These are phyloP conservation scores for Microctenopoma stevenorrisi DNA, from an alignment of 2,797 vertebrate genomes.

Conservation along the genomic window DNA sequence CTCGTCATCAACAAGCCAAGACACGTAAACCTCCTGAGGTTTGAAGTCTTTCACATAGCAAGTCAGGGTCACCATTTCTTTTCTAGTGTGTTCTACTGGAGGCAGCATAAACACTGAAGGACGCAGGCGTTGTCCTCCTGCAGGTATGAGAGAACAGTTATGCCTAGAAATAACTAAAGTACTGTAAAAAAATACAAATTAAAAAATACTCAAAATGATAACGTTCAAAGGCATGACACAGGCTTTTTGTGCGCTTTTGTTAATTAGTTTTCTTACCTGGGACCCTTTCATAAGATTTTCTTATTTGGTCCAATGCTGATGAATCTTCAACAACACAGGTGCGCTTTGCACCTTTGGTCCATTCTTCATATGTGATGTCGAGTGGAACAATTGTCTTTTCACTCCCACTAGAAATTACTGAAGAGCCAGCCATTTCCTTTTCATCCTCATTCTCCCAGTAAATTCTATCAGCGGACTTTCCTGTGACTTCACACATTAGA, in stretches of 20 bases:
- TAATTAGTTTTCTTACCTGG: constrained; percentile 61
- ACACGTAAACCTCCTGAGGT: constrained; percentile 73
- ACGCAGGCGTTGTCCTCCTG: constrained; percentile 26
- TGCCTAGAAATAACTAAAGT: not conserved
- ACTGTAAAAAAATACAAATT: not conserved
- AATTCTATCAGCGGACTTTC: rapidly evolving
- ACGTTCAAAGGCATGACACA: not conserved
- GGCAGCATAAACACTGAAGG: constrained; percentile 78
- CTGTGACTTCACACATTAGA: constrained; percentile 38
- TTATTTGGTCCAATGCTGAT: rapidly evolving
- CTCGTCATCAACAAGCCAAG: constrained; percentile 80
- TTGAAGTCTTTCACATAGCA: constrained; percentile 82
- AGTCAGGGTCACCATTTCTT: constrained; percentile 69
- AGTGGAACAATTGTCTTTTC: rapidly evolving
- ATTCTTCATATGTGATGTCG: constrained; percentile 59
- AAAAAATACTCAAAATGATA: no score
- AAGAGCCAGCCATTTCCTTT: rapidly evolving
- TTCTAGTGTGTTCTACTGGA: constrained; percentile 60
- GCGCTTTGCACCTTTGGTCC: constrained; percentile 28
- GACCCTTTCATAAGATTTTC: constrained; percentile 5
- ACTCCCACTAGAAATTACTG: rapidly evolving
- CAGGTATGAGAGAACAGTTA: constrained; percentile 69
- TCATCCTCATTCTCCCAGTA: not conserved
- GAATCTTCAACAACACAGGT: constrained; percentile 17
- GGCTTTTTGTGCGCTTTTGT: not conserved